Conservation (phyloP, 1,140 invertebrate species). For the Contarinia nasturtii region DNA sequence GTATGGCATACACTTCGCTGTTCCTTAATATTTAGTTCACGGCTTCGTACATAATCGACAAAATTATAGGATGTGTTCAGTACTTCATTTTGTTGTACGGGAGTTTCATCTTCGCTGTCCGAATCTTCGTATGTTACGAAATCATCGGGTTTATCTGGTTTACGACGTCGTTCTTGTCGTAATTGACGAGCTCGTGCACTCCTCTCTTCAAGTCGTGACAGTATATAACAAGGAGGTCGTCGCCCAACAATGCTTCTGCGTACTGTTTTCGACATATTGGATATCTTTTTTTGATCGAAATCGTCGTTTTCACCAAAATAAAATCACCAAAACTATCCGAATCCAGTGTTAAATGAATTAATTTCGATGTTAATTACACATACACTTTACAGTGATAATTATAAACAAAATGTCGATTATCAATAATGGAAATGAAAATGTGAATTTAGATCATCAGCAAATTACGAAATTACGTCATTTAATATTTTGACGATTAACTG, state of each 20-base stretch:
- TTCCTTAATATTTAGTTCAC: slow-evolving; percentile 51
- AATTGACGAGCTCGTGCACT: slow-evolving; percentile 39
- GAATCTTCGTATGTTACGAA: slow-evolving; percentile 74
- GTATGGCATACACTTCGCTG: slow-evolving; percentile 48
- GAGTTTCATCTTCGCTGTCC: slow-evolving; percentile 61
- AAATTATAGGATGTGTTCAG: slow-evolving; percentile 67
- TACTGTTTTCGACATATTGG: slow-evolving; percentile 23
- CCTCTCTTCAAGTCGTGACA: slow-evolving; percentile 49
- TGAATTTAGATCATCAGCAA: too few relatives aligned
- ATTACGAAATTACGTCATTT: too few relatives aligned
- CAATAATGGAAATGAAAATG: too few relatives aligned
- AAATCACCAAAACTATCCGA: too few relatives aligned
- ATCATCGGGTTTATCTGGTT: slow-evolving; percentile 72
- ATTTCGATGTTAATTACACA: too few relatives aligned
- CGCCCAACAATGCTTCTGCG: slow-evolving; percentile 29
- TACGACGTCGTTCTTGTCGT: slow-evolving; percentile 47
- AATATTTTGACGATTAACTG: too few relatives aligned
- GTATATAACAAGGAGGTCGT: slow-evolving; percentile 50
- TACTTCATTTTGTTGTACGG: slow-evolving; percentile 44
- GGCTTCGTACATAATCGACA: slow-evolving; percentile 59
- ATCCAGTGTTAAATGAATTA: too few relatives aligned
- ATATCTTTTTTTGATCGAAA: too few relatives aligned
- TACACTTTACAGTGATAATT: too few relatives aligned
- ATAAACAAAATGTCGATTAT: too few relatives aligned
- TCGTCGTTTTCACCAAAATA: too few relatives aligned